phyloP scores from a whole-genome alignment of 1,140 invertebrate genomes.

The Panulirus ornatus region DNA sequence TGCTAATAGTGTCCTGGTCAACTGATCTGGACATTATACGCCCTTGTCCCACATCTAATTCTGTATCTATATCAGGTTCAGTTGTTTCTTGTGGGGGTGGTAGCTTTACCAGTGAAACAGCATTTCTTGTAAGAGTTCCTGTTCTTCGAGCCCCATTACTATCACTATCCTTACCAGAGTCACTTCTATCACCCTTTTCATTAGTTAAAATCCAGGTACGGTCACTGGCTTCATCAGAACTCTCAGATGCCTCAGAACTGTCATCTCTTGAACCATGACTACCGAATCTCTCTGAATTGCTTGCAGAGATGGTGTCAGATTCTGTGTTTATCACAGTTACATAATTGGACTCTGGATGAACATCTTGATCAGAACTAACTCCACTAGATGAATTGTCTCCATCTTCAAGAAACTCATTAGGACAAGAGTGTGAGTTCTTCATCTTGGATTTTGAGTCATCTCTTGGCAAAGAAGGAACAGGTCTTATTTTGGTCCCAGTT shows the following conservation, averaged over 20 bases:
- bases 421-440: slow-evolving; percentile 90
- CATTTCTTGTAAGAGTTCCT: slow-evolving; percentile 82
- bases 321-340: slow-evolving; percentile 77
- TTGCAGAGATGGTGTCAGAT: slow-evolving; percentile 76
- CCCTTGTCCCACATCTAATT: slow-evolving; percentile 78
- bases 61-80: slow-evolving; percentile 81
- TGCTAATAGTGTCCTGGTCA: slow-evolving; percentile 72
- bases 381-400: slow-evolving; percentile 92
- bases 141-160: slow-evolving; percentile 65
- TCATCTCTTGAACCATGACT: slow-evolving; percentile 69
- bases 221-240: slow-evolving; percentile 77
- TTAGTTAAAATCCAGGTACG: slow-evolving; percentile 77
- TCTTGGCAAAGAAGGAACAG: slow-evolving; percentile 28
- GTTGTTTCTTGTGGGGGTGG: slow-evolving; percentile 88
- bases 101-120: slow-evolving; percentile 87
- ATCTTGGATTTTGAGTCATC: slow-evolving; percentile 77
- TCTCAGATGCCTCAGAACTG: slow-evolving; percentile 76
- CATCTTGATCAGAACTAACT: slow-evolving; percentile 90
- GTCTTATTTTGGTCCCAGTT: slow-evolving; percentile 51
- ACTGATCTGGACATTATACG: slow-evolving; percentile 53
- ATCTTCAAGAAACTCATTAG: slow-evolving; percentile 86
- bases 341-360: slow-evolving; percentile 78
- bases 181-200: slow-evolving; percentile 75
- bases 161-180: slow-evolving; percentile 67
- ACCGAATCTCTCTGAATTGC: slow-evolving; percentile 77